phyloP scores from a whole-genome alignment of 2,888 invertebrate species.

The Drosophila imparisetae region DNA sequence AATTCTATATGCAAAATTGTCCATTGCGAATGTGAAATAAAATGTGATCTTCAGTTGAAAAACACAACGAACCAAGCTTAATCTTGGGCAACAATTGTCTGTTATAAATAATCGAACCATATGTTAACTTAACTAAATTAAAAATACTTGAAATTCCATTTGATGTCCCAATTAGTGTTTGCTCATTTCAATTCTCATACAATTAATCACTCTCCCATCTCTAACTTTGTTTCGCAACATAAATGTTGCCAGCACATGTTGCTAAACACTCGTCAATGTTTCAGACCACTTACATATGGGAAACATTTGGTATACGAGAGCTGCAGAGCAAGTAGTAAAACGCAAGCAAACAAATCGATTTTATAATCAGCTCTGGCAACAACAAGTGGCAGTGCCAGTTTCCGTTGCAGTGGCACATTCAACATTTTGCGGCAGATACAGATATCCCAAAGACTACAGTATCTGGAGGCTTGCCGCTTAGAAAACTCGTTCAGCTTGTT shows the following conservation, averaged over 20 bases:
- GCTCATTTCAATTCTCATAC: not conserved
- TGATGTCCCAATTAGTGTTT: not conserved
- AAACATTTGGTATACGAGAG: slow-evolving; percentile 13
- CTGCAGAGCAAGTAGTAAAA: slow-evolving; percentile 15
- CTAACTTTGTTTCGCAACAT: slow-evolving; percentile 17
- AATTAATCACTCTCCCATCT: slow-evolving; percentile 8
- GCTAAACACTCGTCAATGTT: slow-evolving; percentile 12
- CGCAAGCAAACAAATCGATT: slow-evolving; percentile 48
- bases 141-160: not conserved
- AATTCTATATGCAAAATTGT: not conserved
- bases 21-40: not conserved
- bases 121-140: not conserved
- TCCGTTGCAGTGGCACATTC: slow-evolving; percentile 56
- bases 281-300: slow-evolving; percentile 1
- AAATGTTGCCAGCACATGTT: slow-evolving; percentile 32
- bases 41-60: not conserved
- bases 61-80: not conserved
- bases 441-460: slow-evolving; percentile 44
- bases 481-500: slow-evolving; percentile 73
- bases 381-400: slow-evolving; percentile 56
- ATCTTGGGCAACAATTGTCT: not conserved
- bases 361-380: slow-evolving; percentile 55
- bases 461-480: slow-evolving; percentile 37
- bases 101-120: not conserved
- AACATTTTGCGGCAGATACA: slow-evolving; percentile 57